Conservation (phyloP, 1,140 invertebrate genomes). For the Plectus sambesii region DNA sequence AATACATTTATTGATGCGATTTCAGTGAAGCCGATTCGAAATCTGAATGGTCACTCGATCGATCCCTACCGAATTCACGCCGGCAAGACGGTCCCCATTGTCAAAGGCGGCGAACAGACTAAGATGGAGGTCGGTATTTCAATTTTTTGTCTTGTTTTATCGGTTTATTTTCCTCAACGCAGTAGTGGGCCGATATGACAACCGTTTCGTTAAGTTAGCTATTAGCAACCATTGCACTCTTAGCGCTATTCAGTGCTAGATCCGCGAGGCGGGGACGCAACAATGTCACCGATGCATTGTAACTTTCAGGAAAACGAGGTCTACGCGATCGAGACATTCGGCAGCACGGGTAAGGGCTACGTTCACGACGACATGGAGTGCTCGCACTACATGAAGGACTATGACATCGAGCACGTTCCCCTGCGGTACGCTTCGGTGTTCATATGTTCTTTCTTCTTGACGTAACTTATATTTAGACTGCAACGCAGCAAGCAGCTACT, state of each 20-base stretch:
- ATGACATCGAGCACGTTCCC: constrained; percentile 57
- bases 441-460: constrained; percentile 49
- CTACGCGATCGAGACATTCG: constrained; percentile 99
- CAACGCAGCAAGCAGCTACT: constrained; percentile 82
- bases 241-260: too few relatives aligned
- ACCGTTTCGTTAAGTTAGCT: too few relatives aligned
- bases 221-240: too few relatives aligned
- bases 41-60: constrained; percentile 77
- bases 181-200: too few relatives aligned
- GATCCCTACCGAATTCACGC: constrained; percentile 93
- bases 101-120: constrained; percentile 91
- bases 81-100: constrained; percentile 98
- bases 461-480: too few relatives aligned
- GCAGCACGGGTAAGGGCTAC: constrained; percentile 86
- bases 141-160: too few relatives aligned
- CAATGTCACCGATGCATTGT: too few relatives aligned
- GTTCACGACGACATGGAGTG: constrained; percentile 98
- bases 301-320: constrained; percentile 98
- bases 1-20: too few relatives aligned
- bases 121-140: constrained; percentile 97
- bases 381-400: constrained; percentile 99
- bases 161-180: too few relatives aligned
- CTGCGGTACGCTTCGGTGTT: constrained; percentile 30
- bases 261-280: too few relatives aligned
- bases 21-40: constrained; percentile 95